These are phyloP conservation scores for Pelobates fuscus DNA, from an alignment of 2,113 vertebrate species.

Conservation along the genomic window DNA sequence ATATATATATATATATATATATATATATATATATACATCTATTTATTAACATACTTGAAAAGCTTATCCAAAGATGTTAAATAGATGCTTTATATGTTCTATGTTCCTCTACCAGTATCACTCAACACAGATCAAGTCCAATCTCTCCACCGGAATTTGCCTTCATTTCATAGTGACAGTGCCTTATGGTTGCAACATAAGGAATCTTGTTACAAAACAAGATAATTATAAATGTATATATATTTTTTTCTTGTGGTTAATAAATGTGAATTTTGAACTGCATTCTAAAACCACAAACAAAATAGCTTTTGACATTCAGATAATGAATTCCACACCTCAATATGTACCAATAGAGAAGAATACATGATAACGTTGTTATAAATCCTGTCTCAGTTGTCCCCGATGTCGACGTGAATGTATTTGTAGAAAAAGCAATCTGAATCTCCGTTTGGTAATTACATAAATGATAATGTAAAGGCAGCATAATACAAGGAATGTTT, in stretches of 20 bases:
- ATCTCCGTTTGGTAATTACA: conserved; percentile 31
- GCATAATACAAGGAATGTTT: neutral
- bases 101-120: too few relatives aligned
- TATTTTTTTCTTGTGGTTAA: neutral
- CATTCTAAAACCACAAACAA: conserved; percentile 5
- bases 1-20: too few relatives aligned
- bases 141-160: too few relatives aligned
- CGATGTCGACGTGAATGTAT: conserved; percentile 44
- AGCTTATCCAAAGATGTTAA: too few relatives aligned
- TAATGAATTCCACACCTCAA: conserved; percentile 8
- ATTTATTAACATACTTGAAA: too few relatives aligned
- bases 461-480: neutral
- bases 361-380: conserved; percentile 51
- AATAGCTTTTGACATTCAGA: conserved; percentile 31
- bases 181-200: too few relatives aligned
- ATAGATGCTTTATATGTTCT: too few relatives aligned
- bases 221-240: too few relatives aligned
- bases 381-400: conserved; percentile 31
- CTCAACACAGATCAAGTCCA: too few relatives aligned
- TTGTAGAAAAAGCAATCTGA: conserved; percentile 10
- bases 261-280: conserved; percentile 7
- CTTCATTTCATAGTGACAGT: too few relatives aligned
- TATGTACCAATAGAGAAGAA: conserved; percentile 49
- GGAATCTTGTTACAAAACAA: too few relatives aligned
- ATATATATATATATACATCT: too few relatives aligned